These are phyloP conservation scores for Madoqua kirkii DNA, from an alignment of 2,113 vertebrate species.

Conservation along the genomic window DNA sequence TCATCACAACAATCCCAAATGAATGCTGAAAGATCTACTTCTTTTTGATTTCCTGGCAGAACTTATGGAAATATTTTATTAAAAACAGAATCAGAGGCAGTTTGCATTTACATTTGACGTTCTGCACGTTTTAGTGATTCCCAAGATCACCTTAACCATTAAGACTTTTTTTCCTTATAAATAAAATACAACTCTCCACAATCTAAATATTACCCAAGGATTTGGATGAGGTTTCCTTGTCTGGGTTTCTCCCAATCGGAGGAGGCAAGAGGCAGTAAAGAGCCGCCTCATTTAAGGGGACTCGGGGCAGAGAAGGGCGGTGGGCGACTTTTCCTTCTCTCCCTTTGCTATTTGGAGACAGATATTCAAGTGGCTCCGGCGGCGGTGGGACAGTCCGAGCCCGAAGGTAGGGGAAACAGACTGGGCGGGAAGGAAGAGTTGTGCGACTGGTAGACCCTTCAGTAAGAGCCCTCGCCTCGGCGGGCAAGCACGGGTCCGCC, in stretches of 20 bases:
- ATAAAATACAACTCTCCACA: background rate
- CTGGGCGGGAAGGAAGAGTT: rapidly evolving
- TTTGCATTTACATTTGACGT: background rate
- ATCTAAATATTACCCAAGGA: background rate
- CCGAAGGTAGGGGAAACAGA: rapidly evolving
- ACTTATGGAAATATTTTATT: background rate
- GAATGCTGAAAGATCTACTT: background rate
- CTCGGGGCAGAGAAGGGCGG: background rate
- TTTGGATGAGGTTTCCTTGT: background rate
- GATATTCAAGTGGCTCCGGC: background rate
- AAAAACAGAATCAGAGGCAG: background rate
- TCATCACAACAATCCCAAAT: background rate
- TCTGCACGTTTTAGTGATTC: background rate
- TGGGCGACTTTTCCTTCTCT: background rate
- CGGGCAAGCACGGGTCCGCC: background rate
- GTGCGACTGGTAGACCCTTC: rapidly evolving
- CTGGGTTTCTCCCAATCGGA: background rate
- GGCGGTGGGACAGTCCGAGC: background rate
- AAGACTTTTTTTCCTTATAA: background rate
- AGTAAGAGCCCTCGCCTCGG: rapidly evolving
- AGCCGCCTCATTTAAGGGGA: background rate
- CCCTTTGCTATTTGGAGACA: background rate
- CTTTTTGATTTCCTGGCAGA: background rate
- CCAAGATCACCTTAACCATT: background rate
- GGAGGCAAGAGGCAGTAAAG: background rate